phyloP scores from a whole-genome alignment of 2,888 invertebrate species.

The Scelioninae gen. 2 region DNA sequence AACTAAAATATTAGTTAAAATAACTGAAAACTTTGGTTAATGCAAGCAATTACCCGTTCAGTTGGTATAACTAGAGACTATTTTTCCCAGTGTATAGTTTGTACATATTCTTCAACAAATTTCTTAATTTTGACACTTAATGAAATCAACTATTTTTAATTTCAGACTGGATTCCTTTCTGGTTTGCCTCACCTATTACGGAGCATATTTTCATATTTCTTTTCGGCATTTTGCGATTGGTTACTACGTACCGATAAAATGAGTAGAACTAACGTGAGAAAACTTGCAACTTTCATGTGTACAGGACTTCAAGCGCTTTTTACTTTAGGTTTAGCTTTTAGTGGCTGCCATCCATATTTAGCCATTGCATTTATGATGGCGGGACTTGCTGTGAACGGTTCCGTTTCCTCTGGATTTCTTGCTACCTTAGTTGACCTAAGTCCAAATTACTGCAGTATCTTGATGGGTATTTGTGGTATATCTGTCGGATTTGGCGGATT shows the following conservation, averaged over 20 bases:
- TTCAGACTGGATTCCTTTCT: conserved; percentile 80
- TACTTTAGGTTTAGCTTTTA: conserved; percentile 79
- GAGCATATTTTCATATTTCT: conserved; percentile 78
- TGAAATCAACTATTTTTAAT: no score
- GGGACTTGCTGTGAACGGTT: conserved; percentile 81
- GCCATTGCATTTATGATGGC: conserved; percentile 80
- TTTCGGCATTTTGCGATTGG: conserved; percentile 79
- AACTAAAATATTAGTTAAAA: no score
- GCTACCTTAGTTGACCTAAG: conserved; percentile 83
- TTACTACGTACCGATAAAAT: conserved; percentile 78
- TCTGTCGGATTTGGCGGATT: conserved; percentile 79
- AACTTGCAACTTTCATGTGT: conserved; percentile 80
- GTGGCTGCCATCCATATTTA: conserved; percentile 79
- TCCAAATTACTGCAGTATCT: conserved; percentile 79
- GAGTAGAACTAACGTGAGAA: conserved; percentile 80
- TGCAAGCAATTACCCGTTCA: no score
- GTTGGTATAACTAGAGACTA: no score
- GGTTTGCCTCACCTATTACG: conserved; percentile 80
- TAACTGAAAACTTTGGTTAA: no score
- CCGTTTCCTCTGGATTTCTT: conserved; percentile 81
- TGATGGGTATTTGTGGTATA: conserved; percentile 80
- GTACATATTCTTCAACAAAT: no score
- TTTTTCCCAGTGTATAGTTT: no score
- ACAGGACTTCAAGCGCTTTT: conserved; percentile 79
- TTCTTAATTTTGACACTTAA: no score